Evolutionary conservation across 2,888 invertebrate genomes (phyloP).

Genomic region (Microplitis manilae): DNA sequence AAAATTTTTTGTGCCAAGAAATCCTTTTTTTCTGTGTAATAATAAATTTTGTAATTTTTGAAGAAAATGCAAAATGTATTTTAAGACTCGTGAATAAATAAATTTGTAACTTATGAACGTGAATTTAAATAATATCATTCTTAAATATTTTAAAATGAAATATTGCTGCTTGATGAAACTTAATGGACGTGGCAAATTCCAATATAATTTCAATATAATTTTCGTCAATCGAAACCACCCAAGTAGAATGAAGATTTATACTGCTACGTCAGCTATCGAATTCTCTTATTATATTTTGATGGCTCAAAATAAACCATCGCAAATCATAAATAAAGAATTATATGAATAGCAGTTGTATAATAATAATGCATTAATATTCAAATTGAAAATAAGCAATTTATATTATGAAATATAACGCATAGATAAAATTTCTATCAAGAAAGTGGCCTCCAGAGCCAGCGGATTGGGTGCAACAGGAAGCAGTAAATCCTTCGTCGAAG

Average conservation of each 20-base stretch:
- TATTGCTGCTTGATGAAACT: not conserved
- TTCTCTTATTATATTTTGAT: not conserved
- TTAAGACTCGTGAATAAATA: not conserved
- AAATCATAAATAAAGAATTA: not conserved
- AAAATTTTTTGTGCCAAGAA: no score
- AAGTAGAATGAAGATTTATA: slow-evolving; percentile 8
- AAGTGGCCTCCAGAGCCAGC: slow-evolving; percentile 2
- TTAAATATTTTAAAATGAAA: slow-evolving; percentile 5
- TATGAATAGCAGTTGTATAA: not conserved
- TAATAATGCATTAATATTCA: no score
- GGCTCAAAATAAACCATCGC: not conserved
- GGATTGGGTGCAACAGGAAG: slow-evolving; percentile 28
- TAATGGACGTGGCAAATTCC: slow-evolving; percentile 2
- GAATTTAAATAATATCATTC: not conserved
- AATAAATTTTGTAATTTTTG: no score
- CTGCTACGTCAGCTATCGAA: not conserved
- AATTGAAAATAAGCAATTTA: no score
- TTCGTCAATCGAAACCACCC: slow-evolving; percentile 14
- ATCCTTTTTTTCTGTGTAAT: no score
- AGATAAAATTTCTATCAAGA: not conserved
- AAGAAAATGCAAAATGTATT: not conserved
- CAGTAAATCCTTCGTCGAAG: slow-evolving; percentile 28
- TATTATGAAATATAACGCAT: no score
- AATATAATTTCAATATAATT: slow-evolving; percentile 4
- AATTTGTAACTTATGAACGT: not conserved